Conservation (phyloP, 2,888 invertebrate genomes). For the Himalopsyche anomala region DNA sequence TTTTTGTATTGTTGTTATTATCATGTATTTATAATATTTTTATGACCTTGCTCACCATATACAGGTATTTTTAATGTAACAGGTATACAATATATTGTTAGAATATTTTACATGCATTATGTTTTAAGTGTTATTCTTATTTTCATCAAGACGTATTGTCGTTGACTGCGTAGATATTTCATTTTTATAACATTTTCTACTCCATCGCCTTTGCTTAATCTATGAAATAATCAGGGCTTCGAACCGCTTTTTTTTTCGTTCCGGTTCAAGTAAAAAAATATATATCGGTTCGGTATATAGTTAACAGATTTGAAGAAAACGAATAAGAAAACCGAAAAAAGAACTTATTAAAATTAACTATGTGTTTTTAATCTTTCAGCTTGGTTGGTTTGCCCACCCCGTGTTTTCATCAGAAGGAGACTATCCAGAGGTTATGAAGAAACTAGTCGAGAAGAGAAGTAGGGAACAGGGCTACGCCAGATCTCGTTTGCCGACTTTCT, state of each 20-base stretch:
- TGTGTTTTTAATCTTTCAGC: constrained; percentile 69
- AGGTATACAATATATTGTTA: too few species aligned
- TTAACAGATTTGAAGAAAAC: too few species aligned
- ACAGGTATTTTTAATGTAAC: background rate
- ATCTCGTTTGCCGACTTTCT: constrained; percentile 81
- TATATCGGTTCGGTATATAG: too few species aligned
- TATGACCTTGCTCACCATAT: background rate
- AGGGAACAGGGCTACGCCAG: constrained; percentile 77
- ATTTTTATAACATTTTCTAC: too few species aligned
- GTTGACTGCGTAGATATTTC: too few species aligned
- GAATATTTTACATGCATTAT: too few species aligned
- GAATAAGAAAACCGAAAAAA: background rate
- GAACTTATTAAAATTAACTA: background rate
- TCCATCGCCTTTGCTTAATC: too few species aligned
- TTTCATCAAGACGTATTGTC: too few species aligned
- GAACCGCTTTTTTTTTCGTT: too few species aligned
- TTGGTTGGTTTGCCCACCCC: constrained; percentile 83
- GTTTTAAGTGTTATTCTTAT: too few species aligned
- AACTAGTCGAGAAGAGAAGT: constrained; percentile 78
- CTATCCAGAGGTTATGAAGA: constrained; percentile 82
- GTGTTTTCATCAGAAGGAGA: constrained; percentile 80
- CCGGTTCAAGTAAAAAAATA: too few species aligned
- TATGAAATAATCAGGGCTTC: too few species aligned
- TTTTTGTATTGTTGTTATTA: background rate
- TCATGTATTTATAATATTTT: background rate